Base-by-base conservation (phyloP, 2,113 vertebrate species). In the Miniopterus natalensis region DNA sequence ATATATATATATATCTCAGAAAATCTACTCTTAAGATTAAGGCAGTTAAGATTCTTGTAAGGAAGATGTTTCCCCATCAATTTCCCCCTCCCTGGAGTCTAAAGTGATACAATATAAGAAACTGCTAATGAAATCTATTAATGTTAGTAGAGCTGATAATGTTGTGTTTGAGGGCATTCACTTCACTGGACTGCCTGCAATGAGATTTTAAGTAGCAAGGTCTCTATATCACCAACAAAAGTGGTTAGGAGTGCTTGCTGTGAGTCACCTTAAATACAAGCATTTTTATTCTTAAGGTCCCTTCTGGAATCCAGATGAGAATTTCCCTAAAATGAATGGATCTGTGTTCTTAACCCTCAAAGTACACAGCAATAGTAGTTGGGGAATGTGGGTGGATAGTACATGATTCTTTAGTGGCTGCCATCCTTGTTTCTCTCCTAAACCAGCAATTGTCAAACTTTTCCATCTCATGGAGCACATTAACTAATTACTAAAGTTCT, bases 221-320 rank as follows among this genome's bases (percentile, higher is more conserved):
- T 51, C n/a, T 78, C 12, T 51, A 25, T 4, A 21, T 9, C 29
- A 90, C 11, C 88, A 89, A 47, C 5, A 55, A 53, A 77, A 91
- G 49, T 55, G 13, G 14, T 55, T 36, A 47, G 31, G 45, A 8
- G 2, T 57, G 23, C 10, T 68, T 87, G 27, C 6, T 21, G 0
- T 49, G 11, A 70, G n/a, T 65, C 12, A 49, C 66, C 23, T 59
- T 59, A 25, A 55, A 78, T 84, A 21, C 42, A 71, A 42, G 7
- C 12, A 27, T 47, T 47, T 88, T 94, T 61, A 36, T 25, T 84
- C 31, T 8, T 31, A 81, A 91, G 0, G 78, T 93, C 42, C 40
- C 10, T 91, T 71, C 68, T 90, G 27, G 71, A 90, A 77, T 63
- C 47, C 78, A 87, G 29, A 92, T 91, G 27, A 90, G 5, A 88